These are phyloP conservation scores for Odobenus rosmarus DNA, from an alignment of 2,113 vertebrate species.

Conservation along the genomic window DNA sequence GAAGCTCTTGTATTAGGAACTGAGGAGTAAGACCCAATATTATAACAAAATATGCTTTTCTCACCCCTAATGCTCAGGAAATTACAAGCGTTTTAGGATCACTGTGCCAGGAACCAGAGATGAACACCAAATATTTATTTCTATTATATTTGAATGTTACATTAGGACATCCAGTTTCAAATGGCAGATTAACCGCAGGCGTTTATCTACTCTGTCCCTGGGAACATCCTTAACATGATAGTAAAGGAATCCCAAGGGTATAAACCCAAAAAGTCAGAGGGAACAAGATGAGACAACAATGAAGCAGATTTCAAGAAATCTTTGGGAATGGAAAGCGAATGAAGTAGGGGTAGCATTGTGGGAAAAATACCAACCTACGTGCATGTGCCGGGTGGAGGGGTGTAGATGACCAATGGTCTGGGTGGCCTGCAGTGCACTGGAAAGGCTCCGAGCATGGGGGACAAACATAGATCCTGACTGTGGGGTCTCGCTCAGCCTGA, in stretches of 20 bases:
- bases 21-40: neutral
- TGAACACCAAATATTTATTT: neutral
- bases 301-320: neutral
- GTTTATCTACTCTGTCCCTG: neutral
- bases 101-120: neutral
- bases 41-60: neutral
- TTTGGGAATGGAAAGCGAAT: neutral
- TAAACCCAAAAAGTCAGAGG: neutral
- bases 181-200: neutral
- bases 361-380: neutral
- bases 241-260: neutral
- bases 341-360: neutral
- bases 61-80: neutral
- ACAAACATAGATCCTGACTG: no score
- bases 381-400: fast-evolving
- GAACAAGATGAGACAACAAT: neutral
- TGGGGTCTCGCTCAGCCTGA: neutral
- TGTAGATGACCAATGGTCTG: neutral
- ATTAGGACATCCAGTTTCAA: neutral
- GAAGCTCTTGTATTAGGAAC: neutral
- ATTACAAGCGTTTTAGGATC: neutral
- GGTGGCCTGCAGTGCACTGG: neutral
- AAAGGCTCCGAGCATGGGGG: neutral
- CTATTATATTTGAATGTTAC: neutral
- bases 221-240: neutral